phyloP scores from a whole-genome alignment of 2,888 invertebrate species.

The Anticlea derivata region DNA sequence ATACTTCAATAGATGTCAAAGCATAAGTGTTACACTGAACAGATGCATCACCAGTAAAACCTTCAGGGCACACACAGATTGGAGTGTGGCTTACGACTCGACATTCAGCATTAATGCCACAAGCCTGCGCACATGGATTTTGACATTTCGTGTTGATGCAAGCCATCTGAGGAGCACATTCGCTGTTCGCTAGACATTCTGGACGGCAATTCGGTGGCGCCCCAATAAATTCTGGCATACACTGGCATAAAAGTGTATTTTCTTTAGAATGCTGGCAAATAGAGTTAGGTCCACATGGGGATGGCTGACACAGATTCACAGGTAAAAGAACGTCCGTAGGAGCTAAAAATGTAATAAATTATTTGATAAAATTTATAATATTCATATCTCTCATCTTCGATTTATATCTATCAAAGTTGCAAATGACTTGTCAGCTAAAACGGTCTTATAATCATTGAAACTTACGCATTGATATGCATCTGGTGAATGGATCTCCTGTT shows the following conservation, averaged over 20 bases:
- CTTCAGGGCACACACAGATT: slow-evolving; percentile 87
- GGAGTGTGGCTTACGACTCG: slow-evolving; percentile 90
- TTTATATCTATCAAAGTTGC: not conserved
- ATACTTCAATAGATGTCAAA: slow-evolving; percentile 50
- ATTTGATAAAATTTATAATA: not conserved
- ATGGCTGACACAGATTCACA: slow-evolving; percentile 87
- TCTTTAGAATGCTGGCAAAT: slow-evolving; percentile 84
- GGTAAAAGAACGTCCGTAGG: slow-evolving; percentile 54
- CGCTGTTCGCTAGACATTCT: slow-evolving; percentile 89
- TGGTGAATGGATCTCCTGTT: slow-evolving; percentile 88
- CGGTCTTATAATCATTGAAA: slow-evolving; percentile 22
- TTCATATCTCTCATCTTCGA: too few relatives aligned
- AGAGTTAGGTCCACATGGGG: slow-evolving; percentile 90
- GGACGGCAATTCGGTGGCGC: slow-evolving; percentile 89
- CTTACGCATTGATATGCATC: slow-evolving; percentile 83
- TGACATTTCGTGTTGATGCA: slow-evolving; percentile 91
- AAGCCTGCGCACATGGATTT: slow-evolving; percentile 89
- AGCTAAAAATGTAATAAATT: slow-evolving; percentile 46
- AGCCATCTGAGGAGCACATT: slow-evolving; percentile 87
- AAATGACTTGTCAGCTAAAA: not conserved
- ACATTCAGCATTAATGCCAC: slow-evolving; percentile 90
- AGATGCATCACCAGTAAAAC: slow-evolving; percentile 90
- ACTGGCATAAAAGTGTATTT: slow-evolving; percentile 87
- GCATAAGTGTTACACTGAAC: slow-evolving; percentile 79
- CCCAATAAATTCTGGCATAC: slow-evolving; percentile 87